Conservation (phyloP, 2,797 vertebrate species). For the Podarcis siculus region DNA sequence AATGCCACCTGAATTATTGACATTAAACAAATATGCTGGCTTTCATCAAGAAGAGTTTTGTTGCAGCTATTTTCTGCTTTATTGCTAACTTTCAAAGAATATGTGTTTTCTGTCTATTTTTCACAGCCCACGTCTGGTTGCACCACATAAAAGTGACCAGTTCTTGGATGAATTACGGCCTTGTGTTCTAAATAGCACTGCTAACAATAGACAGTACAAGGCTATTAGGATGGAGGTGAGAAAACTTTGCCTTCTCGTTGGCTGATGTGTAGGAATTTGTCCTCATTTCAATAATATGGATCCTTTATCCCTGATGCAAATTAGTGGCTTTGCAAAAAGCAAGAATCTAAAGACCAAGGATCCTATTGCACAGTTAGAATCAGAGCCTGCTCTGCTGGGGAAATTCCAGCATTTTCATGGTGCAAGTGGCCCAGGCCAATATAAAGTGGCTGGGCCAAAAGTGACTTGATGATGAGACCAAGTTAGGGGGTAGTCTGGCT, state of each 20-base stretch:
- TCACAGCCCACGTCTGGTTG: neutral
- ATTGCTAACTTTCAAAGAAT: neutral
- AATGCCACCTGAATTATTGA: neutral
- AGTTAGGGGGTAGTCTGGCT: too few relatives aligned
- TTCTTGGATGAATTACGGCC: neutral
- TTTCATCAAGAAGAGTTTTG: too few relatives aligned
- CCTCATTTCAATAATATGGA: neutral
- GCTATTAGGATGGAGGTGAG: neutral
- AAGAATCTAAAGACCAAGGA: neutral
- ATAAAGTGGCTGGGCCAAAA: neutral
- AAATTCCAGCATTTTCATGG: neutral
- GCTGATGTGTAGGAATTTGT: neutral
- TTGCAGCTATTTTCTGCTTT: neutral
- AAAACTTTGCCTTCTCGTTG: neutral
- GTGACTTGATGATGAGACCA: neutral
- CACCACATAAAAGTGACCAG: neutral
- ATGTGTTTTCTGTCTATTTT: neutral
- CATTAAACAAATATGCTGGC: neutral
- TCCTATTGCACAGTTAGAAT: neutral
- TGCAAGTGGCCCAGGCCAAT: neutral
- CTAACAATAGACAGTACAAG: neutral
- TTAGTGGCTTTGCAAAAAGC: neutral
- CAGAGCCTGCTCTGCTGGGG: neutral
- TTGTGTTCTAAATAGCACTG: neutral
- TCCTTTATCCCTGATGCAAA: neutral